phyloP scores from a whole-genome alignment of 2,797 vertebrate genomes.

The Centroberyx gerrardi region DNA sequence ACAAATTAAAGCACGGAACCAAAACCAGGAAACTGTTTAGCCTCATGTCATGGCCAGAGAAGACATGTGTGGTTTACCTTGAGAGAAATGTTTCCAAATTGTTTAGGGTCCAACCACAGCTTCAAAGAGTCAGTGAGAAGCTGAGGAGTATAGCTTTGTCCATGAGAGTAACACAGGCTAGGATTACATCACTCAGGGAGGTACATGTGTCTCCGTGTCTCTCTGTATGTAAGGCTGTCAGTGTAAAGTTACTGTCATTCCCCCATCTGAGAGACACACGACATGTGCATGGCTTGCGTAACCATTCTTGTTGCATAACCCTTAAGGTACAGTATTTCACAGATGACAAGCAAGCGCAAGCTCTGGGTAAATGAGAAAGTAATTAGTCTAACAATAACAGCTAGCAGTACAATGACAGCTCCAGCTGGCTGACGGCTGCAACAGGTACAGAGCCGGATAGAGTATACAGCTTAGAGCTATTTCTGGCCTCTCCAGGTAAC shows the following conservation, averaged over 20 bases:
- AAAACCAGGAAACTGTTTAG: neutral
- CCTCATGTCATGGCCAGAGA: neutral
- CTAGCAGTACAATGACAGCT: slow-evolving; percentile 21
- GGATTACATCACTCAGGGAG: slow-evolving; percentile 34
- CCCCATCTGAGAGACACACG: slow-evolving; percentile 10
- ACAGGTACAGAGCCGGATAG: slow-evolving; percentile 20
- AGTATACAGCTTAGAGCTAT: neutral
- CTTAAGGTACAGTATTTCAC: slow-evolving; percentile 16
- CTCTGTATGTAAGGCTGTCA: neutral
- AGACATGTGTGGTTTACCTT: slow-evolving; percentile 39
- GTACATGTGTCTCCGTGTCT: slow-evolving; percentile 33
- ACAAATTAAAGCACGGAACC: slow-evolving; percentile 20
- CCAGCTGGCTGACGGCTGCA: slow-evolving; percentile 35
- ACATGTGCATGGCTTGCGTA: slow-evolving; percentile 11
- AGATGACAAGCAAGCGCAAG: neutral
- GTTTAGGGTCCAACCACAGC: neutral
- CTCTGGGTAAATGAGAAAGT: slow-evolving; percentile 25
- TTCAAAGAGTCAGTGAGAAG: neutral
- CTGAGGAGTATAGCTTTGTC: neutral
- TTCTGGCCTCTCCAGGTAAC: neutral
- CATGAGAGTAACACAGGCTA: neutral
- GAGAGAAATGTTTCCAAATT: slow-evolving; percentile 10
- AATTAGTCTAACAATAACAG: slow-evolving; percentile 31
- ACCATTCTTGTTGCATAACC: slow-evolving; percentile 33
- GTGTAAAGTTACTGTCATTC: slow-evolving; percentile 41